phyloP scores from a whole-genome alignment of 2,797 vertebrate species.

The Lophotriccus pileatus region DNA sequence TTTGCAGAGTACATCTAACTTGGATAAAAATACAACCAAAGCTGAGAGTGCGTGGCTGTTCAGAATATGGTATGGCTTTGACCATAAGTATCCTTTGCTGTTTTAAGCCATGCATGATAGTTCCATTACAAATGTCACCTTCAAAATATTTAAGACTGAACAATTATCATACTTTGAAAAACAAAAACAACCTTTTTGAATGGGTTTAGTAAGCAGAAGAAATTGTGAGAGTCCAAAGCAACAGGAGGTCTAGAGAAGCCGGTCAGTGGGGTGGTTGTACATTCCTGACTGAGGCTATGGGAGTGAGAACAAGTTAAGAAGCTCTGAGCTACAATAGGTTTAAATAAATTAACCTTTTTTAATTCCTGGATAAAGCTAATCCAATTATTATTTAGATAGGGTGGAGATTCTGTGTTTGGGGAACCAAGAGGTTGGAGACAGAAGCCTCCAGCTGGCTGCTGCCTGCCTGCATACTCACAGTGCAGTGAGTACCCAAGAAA shows the following conservation, averaged over 20 bases:
- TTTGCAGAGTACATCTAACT: conserved; percentile 65
- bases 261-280: neutral
- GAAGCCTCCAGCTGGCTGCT: neutral
- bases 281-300: neutral
- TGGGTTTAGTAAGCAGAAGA: neutral
- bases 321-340: neutral
- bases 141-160: neutral
- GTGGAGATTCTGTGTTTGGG: neutral
- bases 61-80: conserved; percentile 80
- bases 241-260: neutral
- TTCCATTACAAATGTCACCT: neutral
- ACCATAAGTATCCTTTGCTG: conserved; percentile 81
- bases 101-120: neutral
- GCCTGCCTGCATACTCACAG: neutral
- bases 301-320: neutral
- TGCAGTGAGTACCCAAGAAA: neutral
- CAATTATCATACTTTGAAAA: neutral
- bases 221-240: neutral
- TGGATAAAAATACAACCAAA: conserved; percentile 65
- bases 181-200: neutral
- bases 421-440: neutral
- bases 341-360: neutral
- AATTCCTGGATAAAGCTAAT: neutral
- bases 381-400: neutral
- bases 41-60: conserved; percentile 77